Evolutionary conservation across 2,113 vertebrate genomes (phyloP), one percentile per base, ranked within the genome.

Genomic region (Pseudorasbora parva): DNA sequence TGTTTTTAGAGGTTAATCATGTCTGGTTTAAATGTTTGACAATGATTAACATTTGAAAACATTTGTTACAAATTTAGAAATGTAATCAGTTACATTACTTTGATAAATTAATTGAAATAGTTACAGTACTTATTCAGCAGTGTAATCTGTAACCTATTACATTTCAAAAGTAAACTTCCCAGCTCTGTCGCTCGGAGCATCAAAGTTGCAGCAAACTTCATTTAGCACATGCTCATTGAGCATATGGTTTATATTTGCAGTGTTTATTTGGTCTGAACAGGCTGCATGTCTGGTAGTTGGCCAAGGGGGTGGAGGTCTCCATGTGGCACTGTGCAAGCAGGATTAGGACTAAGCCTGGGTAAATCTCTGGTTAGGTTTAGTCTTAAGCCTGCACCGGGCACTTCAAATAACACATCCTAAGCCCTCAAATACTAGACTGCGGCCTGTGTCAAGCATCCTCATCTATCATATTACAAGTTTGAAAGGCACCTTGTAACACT

Each of bases 331-430:
- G 83, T 82, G 77, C 74, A 75, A 78, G 21, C 14, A 2, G 83
- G 66, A 71, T 82, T 87, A 85, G 59, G 64, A 43, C 68, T 87
- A 87, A 85, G 80, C 83, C 68, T 12, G 43, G 37, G 21, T 85
- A 85, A 82, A 85, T 56, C 83, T 87, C 79, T 82, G 66, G 74
- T 87, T 71, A 85, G 66, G 83, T 73, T 62, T 85, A 62, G 66
- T 80, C 45, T 74, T 80, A 85, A 85, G 66, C 83, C 83, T 73
- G 77, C 59, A 37, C 57, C 23, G 83, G 83, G 78, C 83, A 74
- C 83, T 85, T 85, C 83, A 79, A 80, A 85, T 60, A 81, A 80
- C 54, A 73, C 37, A 27, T 33, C 60, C 57, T 79, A 79, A 68
- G 59, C 56, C 80, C 30, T 72, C 66, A 73, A 68, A 85, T 78